Percentiles rank a stretch among this genome's conserved stretches.
These are phyloP conservation scores for Huso huso DNA, from an alignment of 2,797 vertebrate species.

Conservation along the genomic window DNA sequence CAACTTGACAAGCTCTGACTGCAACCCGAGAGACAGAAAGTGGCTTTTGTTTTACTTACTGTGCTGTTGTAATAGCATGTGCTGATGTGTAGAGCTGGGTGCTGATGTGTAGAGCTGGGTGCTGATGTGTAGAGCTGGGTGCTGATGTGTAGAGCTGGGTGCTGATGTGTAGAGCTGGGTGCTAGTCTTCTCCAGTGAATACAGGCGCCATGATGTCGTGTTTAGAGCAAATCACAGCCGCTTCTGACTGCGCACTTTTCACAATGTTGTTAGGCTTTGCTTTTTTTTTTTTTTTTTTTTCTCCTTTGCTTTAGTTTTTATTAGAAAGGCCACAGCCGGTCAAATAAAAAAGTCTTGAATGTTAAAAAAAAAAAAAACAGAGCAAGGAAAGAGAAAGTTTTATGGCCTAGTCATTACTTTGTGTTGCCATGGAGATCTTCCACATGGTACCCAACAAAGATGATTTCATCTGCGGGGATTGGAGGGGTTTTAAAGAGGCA, in stretches of 20 bases:
- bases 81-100: background rate
- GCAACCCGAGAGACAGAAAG: too few species aligned
- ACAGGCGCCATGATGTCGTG: background rate
- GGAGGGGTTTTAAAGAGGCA: too few species aligned
- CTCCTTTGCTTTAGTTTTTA: background rate
- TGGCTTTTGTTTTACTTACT: too few species aligned
- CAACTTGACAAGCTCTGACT: too few species aligned
- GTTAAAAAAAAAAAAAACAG: conserved; percentile 14
- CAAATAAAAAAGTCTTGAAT: background rate
- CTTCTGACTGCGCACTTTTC: background rate
- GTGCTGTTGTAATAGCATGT: too few species aligned
- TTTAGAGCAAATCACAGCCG: too few species aligned
- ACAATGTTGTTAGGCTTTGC: background rate
- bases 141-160: too few species aligned
- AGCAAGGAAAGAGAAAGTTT: conserved; percentile 14
- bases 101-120: background rate
- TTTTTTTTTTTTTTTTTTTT: background rate
- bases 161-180: background rate
- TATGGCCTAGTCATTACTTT: conserved; percentile 22
- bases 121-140: background rate
- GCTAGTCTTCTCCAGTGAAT: background rate
- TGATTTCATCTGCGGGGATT: too few species aligned
- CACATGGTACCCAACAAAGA: too few species aligned
- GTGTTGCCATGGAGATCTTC: conserved; percentile 24
- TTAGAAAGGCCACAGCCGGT: background rate